Evolutionary conservation across 2,113 vertebrate genomes (phyloP), one percentile per base, ranked within the genome.

Genomic region (Thinocorus orbignyianus): DNA sequence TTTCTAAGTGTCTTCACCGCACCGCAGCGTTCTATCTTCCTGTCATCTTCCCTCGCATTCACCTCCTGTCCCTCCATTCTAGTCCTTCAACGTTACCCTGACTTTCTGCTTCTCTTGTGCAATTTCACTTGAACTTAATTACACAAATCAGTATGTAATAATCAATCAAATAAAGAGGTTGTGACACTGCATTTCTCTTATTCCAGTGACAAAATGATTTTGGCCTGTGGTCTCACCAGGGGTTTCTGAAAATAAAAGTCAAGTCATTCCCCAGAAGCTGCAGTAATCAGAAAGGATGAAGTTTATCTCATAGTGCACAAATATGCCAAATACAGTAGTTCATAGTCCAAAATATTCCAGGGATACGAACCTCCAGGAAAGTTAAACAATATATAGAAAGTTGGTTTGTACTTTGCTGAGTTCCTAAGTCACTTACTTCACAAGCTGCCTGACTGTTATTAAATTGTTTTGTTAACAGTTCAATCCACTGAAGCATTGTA

Each of bases 401-500:
- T 94, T 96, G 92, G 80, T 95, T 93, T 97, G 93, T 84, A 95
- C 41, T 92, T 97, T 83, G 51, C 46, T 94, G 60, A 97, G 83
- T 87, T 92, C 80, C 93, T 96, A 87, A 95, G 93, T 96, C 55
- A 96, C 93, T 83, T 95, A 99, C 99, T 99, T 99, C 99, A 96
- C 99, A 99, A 93, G 99, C 99, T 48, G 99, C 99, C 98, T 99
- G 99, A 97, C 99, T 99, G 98, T 99, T 99, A 98, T 99, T 99
- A 98, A 99, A 99, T 88, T 99, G 99, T 97, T 99, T 99, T 93
- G 99, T 99, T 93, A 99, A 98, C 51, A 99, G 98, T 91, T 99
- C 99, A 85, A 99, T 99, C 99, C 99, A 99, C 97, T 99, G 99
- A 98, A 99, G 98, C 99, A 99, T 99, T 90, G 99, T 99, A 88